A percentile compares a stretch with the other conserved stretches of the same genome.
These are phyloP conservation scores for Myiagra hebetior DNA, from an alignment of 2,113 vertebrate species.

Conservation along the genomic window DNA sequence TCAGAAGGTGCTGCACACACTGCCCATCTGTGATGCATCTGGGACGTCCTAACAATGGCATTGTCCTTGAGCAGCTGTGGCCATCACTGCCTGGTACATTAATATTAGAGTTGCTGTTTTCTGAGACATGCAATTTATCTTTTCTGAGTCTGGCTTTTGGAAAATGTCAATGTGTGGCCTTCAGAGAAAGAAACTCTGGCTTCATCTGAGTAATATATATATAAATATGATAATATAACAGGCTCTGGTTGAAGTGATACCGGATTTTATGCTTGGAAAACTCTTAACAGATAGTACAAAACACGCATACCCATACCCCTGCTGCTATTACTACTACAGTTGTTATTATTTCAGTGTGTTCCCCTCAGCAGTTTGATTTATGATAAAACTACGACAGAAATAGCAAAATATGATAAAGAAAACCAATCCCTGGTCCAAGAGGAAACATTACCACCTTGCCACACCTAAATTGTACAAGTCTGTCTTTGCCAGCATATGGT, in stretches of 20 bases:
- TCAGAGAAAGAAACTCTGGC: background rate
- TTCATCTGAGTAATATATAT: background rate
- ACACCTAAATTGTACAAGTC: background rate
- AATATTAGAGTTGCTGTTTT: background rate
- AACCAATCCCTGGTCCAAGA: background rate
- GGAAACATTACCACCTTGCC: background rate
- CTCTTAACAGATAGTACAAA: background rate
- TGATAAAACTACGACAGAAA: background rate
- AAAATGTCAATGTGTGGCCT: background rate
- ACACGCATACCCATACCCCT: background rate
- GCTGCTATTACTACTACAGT: background rate
- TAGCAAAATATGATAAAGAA: background rate
- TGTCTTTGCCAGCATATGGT: background rate
- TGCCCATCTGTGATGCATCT: background rate
- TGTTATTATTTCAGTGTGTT: background rate
- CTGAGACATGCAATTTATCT: rapidly evolving
- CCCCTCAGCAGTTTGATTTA: background rate
- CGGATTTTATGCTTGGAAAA: background rate
- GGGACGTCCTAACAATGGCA: background rate
- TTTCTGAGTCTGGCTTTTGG: background rate
- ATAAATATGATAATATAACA: background rate
- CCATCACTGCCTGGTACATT: background rate
- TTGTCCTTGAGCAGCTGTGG: background rate
- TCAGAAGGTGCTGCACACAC: background rate
- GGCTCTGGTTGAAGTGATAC: background rate